Conservation (phyloP, 2,888 invertebrate species). For the Cephus rjabovi region DNA sequence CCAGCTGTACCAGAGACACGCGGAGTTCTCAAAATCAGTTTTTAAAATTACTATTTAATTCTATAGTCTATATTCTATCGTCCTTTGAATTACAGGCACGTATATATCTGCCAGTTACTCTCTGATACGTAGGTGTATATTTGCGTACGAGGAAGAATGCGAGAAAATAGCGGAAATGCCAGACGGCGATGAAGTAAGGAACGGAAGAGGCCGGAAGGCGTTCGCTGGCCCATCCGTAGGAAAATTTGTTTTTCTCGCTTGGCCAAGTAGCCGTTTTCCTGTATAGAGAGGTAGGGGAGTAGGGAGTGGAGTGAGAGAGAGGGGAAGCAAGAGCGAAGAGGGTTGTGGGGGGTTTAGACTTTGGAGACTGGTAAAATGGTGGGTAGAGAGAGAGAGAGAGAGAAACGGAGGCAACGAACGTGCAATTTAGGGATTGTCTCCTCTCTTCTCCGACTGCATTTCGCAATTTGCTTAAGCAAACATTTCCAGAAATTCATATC, state of each 20-base stretch:
- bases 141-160: neutral
- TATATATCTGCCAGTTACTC: neutral
- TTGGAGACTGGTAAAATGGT: no score
- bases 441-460: slow-evolving; percentile 27
- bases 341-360: no score
- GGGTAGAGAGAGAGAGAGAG: no score
- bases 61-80: neutral
- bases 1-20: neutral
- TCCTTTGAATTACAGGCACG: neutral
- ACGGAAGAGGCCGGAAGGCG: slow-evolving; percentile 7
- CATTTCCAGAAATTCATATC: slow-evolving; percentile 54
- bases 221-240: slow-evolving; percentile 9
- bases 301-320: neutral
- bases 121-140: neutral
- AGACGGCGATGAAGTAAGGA: slow-evolving; percentile 14
- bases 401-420: slow-evolving; percentile 4
- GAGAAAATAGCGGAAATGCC: slow-evolving; percentile 2
- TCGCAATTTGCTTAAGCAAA: slow-evolving; percentile 58
- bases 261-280: neutral
- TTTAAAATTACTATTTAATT: neutral
- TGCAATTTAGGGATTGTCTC: slow-evolving; percentile 24
- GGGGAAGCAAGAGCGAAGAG: no score
- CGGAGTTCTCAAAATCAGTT: neutral
- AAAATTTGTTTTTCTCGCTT: slow-evolving; percentile 31
- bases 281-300: neutral